Evolutionary conservation across 1,140 invertebrate species (phyloP), one percentile per base, ranked within the genome.

Genomic region (Sarcophaga peregrina): DNA sequence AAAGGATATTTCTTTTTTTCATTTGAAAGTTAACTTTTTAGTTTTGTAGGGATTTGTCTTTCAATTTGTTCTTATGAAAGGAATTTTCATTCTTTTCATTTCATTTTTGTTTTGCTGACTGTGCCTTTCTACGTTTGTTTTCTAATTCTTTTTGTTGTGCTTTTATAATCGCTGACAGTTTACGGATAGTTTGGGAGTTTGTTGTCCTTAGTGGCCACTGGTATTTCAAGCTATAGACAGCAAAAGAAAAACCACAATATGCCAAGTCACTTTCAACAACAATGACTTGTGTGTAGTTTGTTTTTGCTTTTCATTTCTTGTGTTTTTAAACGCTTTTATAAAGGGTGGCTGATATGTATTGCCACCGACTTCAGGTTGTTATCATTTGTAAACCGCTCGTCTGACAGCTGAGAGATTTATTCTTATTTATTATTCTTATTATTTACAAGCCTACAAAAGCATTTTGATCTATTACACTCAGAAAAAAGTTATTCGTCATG

Each of bases 51-150:
- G 75, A 78, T 78, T 78, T 78, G 75, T 78, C 75, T 78, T 78
- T 78, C 75, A 78, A 78, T 78, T 78, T 78, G 75, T 78, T 78
- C 75, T 78, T 78, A 50, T 78, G 52, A 78, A 47, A 78, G 47
- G n/a, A 11, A 20, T 48, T 78, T 50, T 25, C 37, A n/a, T 68
- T 68, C 20, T 5, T 13, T 68, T 20, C n/a, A 2, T 8, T 48
- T 50, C 5, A 17, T 4, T 48, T 78, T 78, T 78, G 25, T 76
- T 50, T 76, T 48, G 74, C 74, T 76, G 17, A 25, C 17, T 25
- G 25, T 37, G 25, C 62, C 62, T 72, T 72, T 72, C 17, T 9
- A 20, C 9, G 74, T n/a, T 48, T 8, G 5, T 46, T 13, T 76
- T 48, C 9, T 48, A 17, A 11, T 17, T 76, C 5, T 76, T 76